Conservation (phyloP, 2,797 vertebrate species). For the Pipistrellus nathusii region DNA sequence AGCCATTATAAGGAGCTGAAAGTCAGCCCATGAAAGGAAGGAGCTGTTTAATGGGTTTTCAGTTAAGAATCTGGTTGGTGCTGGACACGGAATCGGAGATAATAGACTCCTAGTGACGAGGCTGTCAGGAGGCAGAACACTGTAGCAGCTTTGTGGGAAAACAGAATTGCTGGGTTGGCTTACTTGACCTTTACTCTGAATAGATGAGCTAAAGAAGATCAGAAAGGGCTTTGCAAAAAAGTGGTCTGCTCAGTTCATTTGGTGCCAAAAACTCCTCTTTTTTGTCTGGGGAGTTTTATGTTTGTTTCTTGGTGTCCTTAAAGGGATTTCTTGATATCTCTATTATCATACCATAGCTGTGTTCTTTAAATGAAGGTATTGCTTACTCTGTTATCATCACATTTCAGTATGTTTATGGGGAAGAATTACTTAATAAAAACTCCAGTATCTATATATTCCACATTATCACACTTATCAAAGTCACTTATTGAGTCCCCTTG, state of each 20-base stretch:
- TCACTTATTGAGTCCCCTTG: background rate
- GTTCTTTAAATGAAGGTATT: conserved; percentile 32
- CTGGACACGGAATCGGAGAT: conserved; percentile 71
- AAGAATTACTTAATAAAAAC: conserved; percentile 41
- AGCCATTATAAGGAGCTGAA: conserved; percentile 87
- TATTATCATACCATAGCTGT: conserved; percentile 61
- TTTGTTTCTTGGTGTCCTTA: conserved; percentile 77
- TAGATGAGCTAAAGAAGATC: conserved; percentile 76
- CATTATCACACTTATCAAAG: background rate
- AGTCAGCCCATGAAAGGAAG: conserved; percentile 81
- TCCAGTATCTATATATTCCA: background rate
- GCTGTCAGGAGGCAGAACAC: conserved; percentile 79
- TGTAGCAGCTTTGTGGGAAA: conserved; percentile 86
- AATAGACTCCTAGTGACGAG: conserved; percentile 81
- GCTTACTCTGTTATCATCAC: conserved; percentile 49
- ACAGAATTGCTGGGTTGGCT: conserved; percentile 86
- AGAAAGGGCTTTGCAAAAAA: conserved; percentile 77
- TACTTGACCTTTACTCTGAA: conserved; percentile 89
- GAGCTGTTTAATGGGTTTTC: conserved; percentile 83
- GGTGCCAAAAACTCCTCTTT: conserved; percentile 65
- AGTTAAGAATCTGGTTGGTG: conserved; percentile 81
- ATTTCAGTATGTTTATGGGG: conserved; percentile 14
- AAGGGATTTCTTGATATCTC: conserved; percentile 69
- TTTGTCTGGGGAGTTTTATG: conserved; percentile 3
- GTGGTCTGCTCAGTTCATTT: conserved; percentile 58